Conservation (phyloP, 2,888 invertebrate species). For the Apamea crenata region DNA sequence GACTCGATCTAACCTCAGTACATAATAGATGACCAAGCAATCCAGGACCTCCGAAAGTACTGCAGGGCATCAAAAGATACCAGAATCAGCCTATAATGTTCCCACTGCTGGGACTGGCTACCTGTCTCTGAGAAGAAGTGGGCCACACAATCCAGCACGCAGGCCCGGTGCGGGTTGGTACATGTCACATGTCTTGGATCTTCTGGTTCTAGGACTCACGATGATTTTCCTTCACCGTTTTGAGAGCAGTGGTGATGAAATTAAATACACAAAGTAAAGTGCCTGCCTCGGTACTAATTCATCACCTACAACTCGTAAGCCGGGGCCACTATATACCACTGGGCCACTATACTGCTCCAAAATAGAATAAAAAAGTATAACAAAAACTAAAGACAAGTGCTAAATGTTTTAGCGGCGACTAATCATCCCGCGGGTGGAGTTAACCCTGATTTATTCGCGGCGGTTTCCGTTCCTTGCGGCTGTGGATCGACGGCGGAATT, state of each 20-base stretch:
- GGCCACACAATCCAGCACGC: background rate
- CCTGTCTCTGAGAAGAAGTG: background rate
- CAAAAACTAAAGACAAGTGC: background rate
- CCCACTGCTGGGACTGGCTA: background rate
- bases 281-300: too few relatives aligned
- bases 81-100: too few relatives aligned
- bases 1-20: too few relatives aligned
- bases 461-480: slow-evolving; percentile 75
- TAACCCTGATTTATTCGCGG: slow-evolving; percentile 84
- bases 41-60: too few relatives aligned
- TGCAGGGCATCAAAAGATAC: too few relatives aligned
- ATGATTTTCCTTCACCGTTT: too few relatives aligned
- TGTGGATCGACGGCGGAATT: slow-evolving; percentile 61
- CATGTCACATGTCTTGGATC: background rate
- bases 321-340: too few relatives aligned
- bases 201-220: background rate
- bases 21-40: too few relatives aligned
- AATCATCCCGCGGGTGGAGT: slow-evolving; percentile 75
- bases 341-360: background rate
- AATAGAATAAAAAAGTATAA: background rate
- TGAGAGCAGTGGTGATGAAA: too few relatives aligned
- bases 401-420: slow-evolving; percentile 70
- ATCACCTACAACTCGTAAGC: too few relatives aligned
- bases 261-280: background rate
- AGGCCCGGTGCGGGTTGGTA: background rate